A percentile compares a stretch with the other conserved stretches of the same genome.
These are phyloP conservation scores for Leptothorax acervorum DNA, from an alignment of 2,888 invertebrate genomes.

Conservation along the genomic window DNA sequence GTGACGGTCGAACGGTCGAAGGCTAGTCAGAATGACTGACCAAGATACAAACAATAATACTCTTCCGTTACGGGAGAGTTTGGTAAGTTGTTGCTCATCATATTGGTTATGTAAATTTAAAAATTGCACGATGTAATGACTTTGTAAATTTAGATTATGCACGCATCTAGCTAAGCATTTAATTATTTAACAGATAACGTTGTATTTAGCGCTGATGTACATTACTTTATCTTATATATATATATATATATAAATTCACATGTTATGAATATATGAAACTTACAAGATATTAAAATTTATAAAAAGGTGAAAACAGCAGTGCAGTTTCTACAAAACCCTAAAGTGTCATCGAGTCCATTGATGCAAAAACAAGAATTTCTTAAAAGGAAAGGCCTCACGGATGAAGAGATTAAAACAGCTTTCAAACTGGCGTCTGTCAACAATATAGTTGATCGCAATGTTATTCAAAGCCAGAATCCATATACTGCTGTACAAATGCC, in stretches of 20 bases:
- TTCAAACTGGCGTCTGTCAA: slow-evolving; percentile 88
- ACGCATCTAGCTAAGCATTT: neutral
- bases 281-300: neutral
- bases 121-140: neutral
- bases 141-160: slow-evolving; percentile 20
- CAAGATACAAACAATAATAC: slow-evolving; percentile 76
- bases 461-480: slow-evolving; percentile 71
- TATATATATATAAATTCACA: neutral
- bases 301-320: slow-evolving; percentile 93
- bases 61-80: slow-evolving; percentile 78
- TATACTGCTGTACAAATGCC: slow-evolving; percentile 80
- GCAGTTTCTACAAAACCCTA: slow-evolving; percentile 95
- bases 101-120: slow-evolving; percentile 3
- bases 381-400: slow-evolving; percentile 91
- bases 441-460: slow-evolving; percentile 62
- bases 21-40: slow-evolving; percentile 75
- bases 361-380: slow-evolving; percentile 93
- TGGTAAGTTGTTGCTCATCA: slow-evolving; percentile 77
- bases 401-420: slow-evolving; percentile 91
- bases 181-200: neutral
- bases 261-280: slow-evolving; percentile 13
- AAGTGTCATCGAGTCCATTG: slow-evolving; percentile 91
- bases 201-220: neutral
- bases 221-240: neutral
- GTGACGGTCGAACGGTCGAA: slow-evolving; percentile 2